Evolutionary conservation across 2,888 invertebrate genomes (phyloP).

Genomic region (Galeruca laticollis): DNA sequence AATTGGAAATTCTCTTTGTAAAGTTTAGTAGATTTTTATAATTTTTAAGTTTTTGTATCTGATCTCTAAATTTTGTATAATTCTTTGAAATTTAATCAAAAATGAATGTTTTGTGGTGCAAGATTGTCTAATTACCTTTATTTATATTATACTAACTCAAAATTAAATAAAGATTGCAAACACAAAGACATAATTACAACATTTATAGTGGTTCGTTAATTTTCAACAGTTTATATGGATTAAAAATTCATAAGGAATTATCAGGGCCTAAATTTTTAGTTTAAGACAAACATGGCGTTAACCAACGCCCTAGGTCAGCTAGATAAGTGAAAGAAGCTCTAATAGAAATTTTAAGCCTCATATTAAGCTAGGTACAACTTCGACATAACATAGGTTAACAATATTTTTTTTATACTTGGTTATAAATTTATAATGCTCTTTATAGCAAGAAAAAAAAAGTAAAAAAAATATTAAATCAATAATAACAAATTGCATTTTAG

Average conservation of each 20-base stretch:
- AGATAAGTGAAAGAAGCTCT: constrained; percentile 27
- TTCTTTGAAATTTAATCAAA: too few relatives aligned
- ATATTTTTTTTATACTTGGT: constrained; percentile 63
- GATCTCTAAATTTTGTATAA: too few relatives aligned
- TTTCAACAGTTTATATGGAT: constrained; percentile 36
- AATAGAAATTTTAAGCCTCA: constrained; percentile 39
- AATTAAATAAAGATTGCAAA: too few relatives aligned
- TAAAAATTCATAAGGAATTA: constrained; percentile 48
- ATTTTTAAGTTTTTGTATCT: too few relatives aligned
- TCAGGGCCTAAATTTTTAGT: constrained; percentile 57
- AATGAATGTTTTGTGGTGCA: too few relatives aligned
- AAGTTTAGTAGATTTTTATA: too few relatives aligned
- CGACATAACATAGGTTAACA: constrained; percentile 45
- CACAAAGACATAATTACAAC: too few relatives aligned
- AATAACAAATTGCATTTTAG: constrained; percentile 32
- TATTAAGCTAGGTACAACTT: constrained; percentile 29
- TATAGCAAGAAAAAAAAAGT: constrained; percentile 50
- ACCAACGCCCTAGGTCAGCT: constrained; percentile 64
- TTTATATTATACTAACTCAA: too few relatives aligned
- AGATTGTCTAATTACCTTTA: too few relatives aligned
- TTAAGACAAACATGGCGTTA: constrained; percentile 65
- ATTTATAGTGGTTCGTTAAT: too few relatives aligned
- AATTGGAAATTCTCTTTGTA: too few relatives aligned
- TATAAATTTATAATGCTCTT: constrained; percentile 67
- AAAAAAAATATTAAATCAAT: constrained; percentile 48